Evolutionary conservation across 37 sponge, comb jelly and placozoan genomes (phyloP).

Genomic region (Amphimedon queenslandica): DNA sequence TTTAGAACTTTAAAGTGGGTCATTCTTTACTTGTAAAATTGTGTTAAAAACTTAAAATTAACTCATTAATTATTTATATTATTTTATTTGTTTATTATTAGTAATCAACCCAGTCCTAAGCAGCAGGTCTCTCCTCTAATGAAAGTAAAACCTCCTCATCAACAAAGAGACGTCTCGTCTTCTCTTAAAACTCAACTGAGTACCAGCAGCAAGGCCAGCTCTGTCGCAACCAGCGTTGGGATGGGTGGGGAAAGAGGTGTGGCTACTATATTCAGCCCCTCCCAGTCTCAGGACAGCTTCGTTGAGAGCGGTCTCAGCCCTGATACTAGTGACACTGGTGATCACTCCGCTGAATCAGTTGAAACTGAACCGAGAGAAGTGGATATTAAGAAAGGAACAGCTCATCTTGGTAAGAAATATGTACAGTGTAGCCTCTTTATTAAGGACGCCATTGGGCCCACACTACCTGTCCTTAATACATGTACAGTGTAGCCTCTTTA

Average conservation of each 20-base stretch:
- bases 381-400: background rate
- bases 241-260: no score
- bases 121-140: no score
- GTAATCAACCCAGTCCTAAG: no score
- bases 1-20: no score
- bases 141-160: background rate
- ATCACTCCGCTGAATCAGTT: slow-evolving; percentile 38
- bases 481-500: no score
- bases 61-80: no score
- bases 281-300: slow-evolving; percentile 40
- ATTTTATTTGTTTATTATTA: no score
- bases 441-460: no score
- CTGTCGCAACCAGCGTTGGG: background rate
- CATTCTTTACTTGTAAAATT: no score
- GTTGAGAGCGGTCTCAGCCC: slow-evolving; percentile 40
- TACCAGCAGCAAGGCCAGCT: background rate
- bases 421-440: background rate
- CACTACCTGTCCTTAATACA: no score
- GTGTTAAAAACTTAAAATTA: no score
- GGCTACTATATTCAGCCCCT: background rate
- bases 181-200: background rate
- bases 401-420: slow-evolving; percentile 13
- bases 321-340: slow-evolving; percentile 42
- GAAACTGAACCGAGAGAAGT: slow-evolving; percentile 42
- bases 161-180: no score